phyloP scores from a whole-genome alignment of 2,888 invertebrate genomes.

The Apodemia duryi region DNA sequence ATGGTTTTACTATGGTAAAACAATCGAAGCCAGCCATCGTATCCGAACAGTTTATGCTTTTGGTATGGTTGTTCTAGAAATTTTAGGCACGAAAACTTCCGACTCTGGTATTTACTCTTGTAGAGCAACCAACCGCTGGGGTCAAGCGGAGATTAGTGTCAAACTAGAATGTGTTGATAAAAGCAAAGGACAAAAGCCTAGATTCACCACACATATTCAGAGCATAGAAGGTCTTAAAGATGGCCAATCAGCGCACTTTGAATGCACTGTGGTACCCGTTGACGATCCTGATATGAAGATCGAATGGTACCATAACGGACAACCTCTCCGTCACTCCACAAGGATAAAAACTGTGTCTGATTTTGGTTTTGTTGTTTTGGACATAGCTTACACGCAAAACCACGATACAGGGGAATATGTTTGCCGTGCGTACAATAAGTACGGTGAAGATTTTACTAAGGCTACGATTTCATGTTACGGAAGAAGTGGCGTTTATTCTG shows the following conservation, averaged over 20 bases:
- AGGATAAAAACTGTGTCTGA: constrained; percentile 96
- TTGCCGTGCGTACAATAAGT: constrained; percentile 94
- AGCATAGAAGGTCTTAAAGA: constrained; percentile 92
- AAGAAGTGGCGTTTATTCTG: constrained; percentile 91
- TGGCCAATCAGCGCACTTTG: constrained; percentile 96
- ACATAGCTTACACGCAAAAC: constrained; percentile 95
- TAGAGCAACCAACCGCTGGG: constrained; percentile 93
- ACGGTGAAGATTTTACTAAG: constrained; percentile 92
- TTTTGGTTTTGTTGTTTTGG: constrained; percentile 96
- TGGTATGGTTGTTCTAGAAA: constrained; percentile 98
- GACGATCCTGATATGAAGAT: constrained; percentile 96
- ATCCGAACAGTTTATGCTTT: constrained; percentile 97
- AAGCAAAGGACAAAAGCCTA: constrained; percentile 91
- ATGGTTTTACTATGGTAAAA: constrained; percentile 97
- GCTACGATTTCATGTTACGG: constrained; percentile 92
- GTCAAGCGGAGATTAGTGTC: constrained; percentile 91
- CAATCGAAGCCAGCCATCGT: constrained; percentile 92
- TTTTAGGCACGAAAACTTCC: constrained; percentile 94
- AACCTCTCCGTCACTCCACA: constrained; percentile 91
- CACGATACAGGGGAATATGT: constrained; percentile 96
- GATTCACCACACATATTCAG: constrained; percentile 92
- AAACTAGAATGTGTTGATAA: constrained; percentile 90
- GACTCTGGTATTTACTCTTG: constrained; percentile 95
- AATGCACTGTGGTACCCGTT: constrained; percentile 95
- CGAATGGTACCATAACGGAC: constrained; percentile 98